Conservation (phyloP, 2,113 vertebrate genomes). For the Cnemophilus loriae region DNA sequence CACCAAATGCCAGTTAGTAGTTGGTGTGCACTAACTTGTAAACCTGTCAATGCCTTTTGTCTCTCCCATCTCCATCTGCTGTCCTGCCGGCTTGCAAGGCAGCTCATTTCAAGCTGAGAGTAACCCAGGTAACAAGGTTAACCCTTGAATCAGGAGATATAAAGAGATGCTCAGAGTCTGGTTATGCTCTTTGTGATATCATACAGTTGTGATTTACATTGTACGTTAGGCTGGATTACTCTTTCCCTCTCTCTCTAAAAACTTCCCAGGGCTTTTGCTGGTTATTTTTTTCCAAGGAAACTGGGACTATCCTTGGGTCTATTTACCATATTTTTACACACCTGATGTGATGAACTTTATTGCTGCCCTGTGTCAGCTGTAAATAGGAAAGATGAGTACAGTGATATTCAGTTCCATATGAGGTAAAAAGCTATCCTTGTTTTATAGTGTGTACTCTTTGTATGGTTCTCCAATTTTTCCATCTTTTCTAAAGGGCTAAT, state of each 20-base stretch:
- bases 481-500: conserved; percentile 33
- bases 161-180: not conserved
- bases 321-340: not conserved
- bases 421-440: not conserved
- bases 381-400: not conserved
- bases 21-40: not conserved
- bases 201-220: not conserved
- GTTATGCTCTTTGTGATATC: not conserved
- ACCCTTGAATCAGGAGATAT: not conserved
- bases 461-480: not conserved
- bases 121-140: not conserved
- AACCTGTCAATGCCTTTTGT: not conserved
- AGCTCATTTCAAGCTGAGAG: not conserved
- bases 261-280: not conserved
- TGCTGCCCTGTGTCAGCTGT: not conserved
- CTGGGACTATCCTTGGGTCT: not conserved
- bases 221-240: not conserved
- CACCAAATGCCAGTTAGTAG: not conserved
- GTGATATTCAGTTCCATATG: not conserved
- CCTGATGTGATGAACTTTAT: not conserved
- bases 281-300: not conserved
- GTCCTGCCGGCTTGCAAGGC: not conserved
- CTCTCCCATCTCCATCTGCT: not conserved
- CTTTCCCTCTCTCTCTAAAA: not conserved
- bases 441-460: not conserved